Evolutionary conservation across 2,797 vertebrate genomes (phyloP).

Genomic region (Hoplostethus mediterraneus): DNA sequence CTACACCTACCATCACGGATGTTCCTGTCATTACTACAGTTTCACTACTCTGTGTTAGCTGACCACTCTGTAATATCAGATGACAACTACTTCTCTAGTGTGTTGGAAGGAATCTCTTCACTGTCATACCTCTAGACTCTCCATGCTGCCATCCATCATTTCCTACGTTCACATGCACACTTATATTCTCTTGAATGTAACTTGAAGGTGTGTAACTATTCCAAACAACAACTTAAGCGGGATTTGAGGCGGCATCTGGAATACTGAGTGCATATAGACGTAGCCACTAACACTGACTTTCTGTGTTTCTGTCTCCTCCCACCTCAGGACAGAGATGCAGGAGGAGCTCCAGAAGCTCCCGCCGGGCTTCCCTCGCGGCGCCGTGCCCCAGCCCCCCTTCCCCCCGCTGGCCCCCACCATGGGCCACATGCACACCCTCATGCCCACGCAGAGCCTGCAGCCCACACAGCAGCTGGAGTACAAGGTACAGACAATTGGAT

Average conservation of each 20-base stretch:
- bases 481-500: conserved; percentile 87
- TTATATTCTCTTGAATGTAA: too few species aligned
- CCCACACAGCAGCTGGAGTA: conserved; percentile 95
- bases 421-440: conserved; percentile 91
- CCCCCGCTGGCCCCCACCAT: conserved; percentile 89
- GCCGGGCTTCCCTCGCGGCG: conserved; percentile 91
- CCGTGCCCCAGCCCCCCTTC: conserved; percentile 90
- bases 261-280: neutral
- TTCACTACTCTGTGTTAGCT: neutral
- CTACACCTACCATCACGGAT: neutral
- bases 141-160: neutral
- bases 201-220: neutral
- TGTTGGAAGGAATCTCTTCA: neutral
- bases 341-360: conserved; percentile 96
- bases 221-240: neutral
- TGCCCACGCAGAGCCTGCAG: conserved; percentile 94
- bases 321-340: conserved; percentile 92
- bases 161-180: neutral
- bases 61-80: neutral
- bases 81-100: neutral
- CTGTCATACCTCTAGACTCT: neutral
- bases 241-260: neutral
- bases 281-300: neutral
- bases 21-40: neutral
- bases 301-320: neutral